phyloP scores from a whole-genome alignment of 2,113 vertebrate genomes.

The Leuciscus idus region DNA sequence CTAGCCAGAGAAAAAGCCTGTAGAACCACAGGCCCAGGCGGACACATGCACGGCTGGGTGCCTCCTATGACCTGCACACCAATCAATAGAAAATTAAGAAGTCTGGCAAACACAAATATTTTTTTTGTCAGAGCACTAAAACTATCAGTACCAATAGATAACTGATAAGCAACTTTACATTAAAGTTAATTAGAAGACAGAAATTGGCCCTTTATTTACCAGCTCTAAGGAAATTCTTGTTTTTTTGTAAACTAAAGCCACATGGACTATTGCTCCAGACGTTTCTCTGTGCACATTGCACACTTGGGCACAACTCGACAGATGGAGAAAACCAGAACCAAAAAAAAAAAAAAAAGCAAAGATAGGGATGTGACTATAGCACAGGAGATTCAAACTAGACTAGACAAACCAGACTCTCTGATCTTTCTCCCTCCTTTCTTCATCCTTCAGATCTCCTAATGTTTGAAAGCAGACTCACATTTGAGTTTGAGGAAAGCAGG shows the following conservation, averaged over 20 bases:
- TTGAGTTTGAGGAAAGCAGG: conserved; percentile 5
- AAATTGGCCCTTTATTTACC: conserved; percentile 2
- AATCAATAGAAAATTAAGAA: conserved; percentile 35
- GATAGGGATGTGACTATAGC: not conserved
- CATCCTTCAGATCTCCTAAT: not conserved
- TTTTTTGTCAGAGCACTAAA: not conserved
- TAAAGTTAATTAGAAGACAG: not conserved
- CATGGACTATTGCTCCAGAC: conserved; percentile 10
- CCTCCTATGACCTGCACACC: conserved; percentile 23
- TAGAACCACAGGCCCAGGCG: not conserved
- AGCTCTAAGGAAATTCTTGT: not conserved
- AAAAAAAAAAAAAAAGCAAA: not conserved
- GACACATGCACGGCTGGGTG: not conserved
- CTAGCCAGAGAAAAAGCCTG: conserved; percentile 13
- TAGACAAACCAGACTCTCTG: conserved; percentile 31
- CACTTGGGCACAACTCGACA: conserved; percentile 12
- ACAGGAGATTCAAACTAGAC: conserved; percentile 27
- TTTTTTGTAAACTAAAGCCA: conserved; percentile 21
- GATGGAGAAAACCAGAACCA: not conserved
- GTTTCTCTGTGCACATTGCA: conserved; percentile 13
- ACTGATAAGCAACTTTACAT: conserved; percentile 1
- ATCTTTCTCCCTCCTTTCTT: conserved; percentile 32
- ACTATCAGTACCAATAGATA: not conserved
- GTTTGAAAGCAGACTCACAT: conserved; percentile 21
- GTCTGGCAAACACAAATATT: not conserved